Conservation (phyloP, 64 coral and sea anemone species). For the Montipora capricornis region DNA sequence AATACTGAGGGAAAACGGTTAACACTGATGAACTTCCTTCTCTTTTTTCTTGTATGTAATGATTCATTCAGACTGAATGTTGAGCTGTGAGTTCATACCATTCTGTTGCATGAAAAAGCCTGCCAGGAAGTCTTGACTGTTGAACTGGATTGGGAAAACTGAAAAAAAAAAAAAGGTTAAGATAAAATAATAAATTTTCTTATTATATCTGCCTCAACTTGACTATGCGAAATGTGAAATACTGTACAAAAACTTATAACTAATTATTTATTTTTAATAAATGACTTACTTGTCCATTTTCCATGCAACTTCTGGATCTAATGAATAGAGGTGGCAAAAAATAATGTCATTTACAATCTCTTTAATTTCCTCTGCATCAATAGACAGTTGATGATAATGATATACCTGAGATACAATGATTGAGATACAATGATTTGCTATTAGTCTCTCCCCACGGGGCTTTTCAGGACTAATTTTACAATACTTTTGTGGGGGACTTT, state of each 20-base stretch:
- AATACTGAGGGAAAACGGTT: no score
- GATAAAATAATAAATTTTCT: background rate
- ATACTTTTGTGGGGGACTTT: no score
- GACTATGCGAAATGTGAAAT: background rate
- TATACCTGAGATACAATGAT: no score
- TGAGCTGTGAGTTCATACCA: constrained; percentile 48
- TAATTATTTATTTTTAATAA: no score
- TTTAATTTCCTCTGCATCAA: background rate
- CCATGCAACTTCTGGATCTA: constrained; percentile 84
- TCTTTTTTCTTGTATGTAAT: no score
- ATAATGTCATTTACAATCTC: background rate
- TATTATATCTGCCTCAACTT: background rate
- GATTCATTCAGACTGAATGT: no score
- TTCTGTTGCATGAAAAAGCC: constrained; percentile 68
- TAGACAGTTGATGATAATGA: no score
- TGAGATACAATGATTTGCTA: no score
- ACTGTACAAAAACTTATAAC: background rate
- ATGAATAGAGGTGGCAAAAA: background rate
- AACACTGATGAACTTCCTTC: no score
- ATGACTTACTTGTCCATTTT: constrained; percentile 84
- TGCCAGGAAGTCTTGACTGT: constrained; percentile 79
- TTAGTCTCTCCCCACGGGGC: no score
- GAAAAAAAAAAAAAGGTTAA: background rate
- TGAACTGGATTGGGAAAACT: constrained; percentile 83
- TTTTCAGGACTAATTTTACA: no score